A percentile compares a stretch with the other conserved stretches of the same genome.
Conservation (phyloP, 2,888 invertebrate species). For the Aphodius granarius region DNA sequence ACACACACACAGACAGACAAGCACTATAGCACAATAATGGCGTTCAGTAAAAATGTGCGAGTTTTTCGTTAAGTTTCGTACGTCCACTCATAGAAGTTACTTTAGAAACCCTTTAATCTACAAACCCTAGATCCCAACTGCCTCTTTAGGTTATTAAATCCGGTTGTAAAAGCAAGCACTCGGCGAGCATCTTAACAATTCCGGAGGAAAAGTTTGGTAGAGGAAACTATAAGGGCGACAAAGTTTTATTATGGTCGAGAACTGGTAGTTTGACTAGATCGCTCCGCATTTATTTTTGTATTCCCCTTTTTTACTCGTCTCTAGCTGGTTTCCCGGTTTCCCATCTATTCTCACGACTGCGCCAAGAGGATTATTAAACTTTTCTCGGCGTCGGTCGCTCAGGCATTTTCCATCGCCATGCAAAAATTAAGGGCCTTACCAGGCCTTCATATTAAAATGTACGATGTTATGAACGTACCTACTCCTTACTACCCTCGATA, state of each 20-base stretch:
- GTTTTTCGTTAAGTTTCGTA: no score
- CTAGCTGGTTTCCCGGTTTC: not conserved
- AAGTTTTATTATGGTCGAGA: conserved; percentile 6
- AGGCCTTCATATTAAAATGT: conserved; percentile 7
- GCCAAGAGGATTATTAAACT: conserved; percentile 5
- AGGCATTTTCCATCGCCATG: not conserved
- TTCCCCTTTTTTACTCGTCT: not conserved
- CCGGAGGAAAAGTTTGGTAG: not conserved
- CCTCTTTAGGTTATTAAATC: conserved; percentile 4
- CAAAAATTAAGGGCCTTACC: conserved; percentile 4
- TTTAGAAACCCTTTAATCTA: not conserved
- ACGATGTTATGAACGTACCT: not conserved
- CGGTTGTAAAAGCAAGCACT: conserved; percentile 2
- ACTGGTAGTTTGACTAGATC: conserved; percentile 12
- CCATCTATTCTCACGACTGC: not conserved
- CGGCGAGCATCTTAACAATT: conserved; percentile 6
- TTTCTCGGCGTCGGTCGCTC: not conserved
- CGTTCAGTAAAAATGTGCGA: no score
- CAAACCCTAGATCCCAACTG: not conserved
- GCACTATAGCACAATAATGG: no score
- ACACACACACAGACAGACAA: no score
- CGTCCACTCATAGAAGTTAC: no score
- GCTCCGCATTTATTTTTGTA: conserved; percentile 9
- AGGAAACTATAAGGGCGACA: conserved; percentile 9
- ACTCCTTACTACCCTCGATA: not conserved